Conservation (phyloP, 2,888 invertebrate genomes). For the Aspidiotus rigidus region DNA sequence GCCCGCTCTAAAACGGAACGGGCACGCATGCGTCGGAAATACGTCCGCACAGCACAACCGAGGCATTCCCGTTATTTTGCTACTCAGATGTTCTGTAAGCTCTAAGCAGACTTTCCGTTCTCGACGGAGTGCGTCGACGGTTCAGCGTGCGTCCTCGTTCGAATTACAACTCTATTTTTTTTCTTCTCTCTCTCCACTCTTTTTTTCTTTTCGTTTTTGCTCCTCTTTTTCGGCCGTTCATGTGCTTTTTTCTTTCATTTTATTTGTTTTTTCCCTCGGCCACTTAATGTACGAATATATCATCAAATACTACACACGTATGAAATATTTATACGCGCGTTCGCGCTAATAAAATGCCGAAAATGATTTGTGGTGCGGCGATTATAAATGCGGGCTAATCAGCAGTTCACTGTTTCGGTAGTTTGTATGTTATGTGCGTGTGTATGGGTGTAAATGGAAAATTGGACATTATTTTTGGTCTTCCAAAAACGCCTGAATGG, state of each 20-base stretch:
- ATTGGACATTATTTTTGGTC: constrained; percentile 7
- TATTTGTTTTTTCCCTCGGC: not conserved
- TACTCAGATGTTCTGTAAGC: constrained; percentile 10
- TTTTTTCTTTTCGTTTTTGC: no score
- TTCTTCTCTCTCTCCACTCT: no score
- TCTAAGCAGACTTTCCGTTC: constrained; percentile 16
- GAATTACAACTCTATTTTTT: no score
- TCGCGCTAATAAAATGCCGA: not conserved
- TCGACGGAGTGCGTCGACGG: constrained; percentile 24
- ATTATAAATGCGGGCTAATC: constrained; percentile 25
- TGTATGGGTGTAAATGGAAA: not conserved
- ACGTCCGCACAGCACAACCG: not conserved
- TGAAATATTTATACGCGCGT: constrained; percentile 15
- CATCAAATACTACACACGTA: constrained; percentile 9
- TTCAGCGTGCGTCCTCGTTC: not conserved
- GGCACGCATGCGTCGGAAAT: constrained; percentile 21
- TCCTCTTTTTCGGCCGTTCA: constrained; percentile 6
- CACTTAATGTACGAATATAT: constrained; percentile 8
- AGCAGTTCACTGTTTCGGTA: constrained; percentile 5
- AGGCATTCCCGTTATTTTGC: constrained; percentile 28
- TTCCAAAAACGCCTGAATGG: constrained; percentile 15
- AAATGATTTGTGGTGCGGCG: constrained; percentile 1
- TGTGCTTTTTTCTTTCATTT: constrained; percentile 8
- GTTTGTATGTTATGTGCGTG: not conserved
- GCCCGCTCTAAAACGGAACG: constrained; percentile 10